Evolutionary conservation across 2,888 invertebrate species (phyloP).

Genomic region (Saturnia pavonia): DNA sequence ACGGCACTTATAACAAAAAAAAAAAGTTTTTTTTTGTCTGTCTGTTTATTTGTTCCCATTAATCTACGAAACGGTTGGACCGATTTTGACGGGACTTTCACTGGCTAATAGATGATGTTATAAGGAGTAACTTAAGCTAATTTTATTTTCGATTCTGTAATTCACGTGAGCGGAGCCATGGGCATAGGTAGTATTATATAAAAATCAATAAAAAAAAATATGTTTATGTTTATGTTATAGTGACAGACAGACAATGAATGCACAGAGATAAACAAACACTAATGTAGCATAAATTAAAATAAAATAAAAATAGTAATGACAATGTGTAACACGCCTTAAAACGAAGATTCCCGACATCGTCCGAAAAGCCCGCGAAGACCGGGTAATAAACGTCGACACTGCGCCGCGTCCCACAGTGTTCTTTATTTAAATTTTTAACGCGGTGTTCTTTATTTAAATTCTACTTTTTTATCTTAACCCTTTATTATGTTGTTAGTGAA

Average conservation of each 20-base stretch:
- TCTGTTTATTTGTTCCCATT: too few relatives aligned
- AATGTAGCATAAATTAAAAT: background rate
- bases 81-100: too few relatives aligned
- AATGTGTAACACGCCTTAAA: background rate
- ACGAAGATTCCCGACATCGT: background rate
- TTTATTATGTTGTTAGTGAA: constrained; percentile 20
- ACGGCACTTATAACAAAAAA: too few relatives aligned
- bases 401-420: background rate
- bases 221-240: background rate
- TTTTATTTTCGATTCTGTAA: too few relatives aligned
- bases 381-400: background rate
- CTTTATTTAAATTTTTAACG: constrained; percentile 14
- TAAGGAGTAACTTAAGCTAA: too few relatives aligned
- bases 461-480: constrained; percentile 19
- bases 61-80: too few relatives aligned
- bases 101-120: too few relatives aligned
- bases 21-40: too few relatives aligned
- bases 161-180: too few relatives aligned
- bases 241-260: background rate
- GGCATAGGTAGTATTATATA: too few relatives aligned
- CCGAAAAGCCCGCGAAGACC: background rate
- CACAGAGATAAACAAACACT: background rate
- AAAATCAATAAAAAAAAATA: too few relatives aligned
- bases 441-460: constrained; percentile 21
- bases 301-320: background rate